A percentile compares a stretch with the other conserved stretches of the same genome.
phyloP scores from a whole-genome alignment of 2,888 invertebrate genomes.

The Dromius quadrimaculatus region DNA sequence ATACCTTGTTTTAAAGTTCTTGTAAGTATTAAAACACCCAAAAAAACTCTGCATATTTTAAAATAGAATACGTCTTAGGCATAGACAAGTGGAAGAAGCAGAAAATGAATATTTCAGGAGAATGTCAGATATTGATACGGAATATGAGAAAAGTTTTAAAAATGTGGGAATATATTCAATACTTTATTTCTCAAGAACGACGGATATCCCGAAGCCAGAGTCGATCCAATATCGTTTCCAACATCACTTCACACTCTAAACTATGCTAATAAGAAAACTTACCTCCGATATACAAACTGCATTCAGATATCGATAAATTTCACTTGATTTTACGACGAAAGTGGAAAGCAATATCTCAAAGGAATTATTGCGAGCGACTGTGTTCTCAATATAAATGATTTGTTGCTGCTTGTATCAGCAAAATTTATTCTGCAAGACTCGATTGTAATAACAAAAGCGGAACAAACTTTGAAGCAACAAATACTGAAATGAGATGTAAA shows the following conservation, averaged over 20 bases:
- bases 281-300: slow-evolving; percentile 17
- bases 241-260: background rate
- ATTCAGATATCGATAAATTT: slow-evolving; percentile 7
- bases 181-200: background rate
- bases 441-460: no score
- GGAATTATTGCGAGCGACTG: no score
- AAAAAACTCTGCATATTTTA: no score
- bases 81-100: background rate
- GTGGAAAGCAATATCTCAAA: no score
- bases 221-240: slow-evolving; percentile 1
- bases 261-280: slow-evolving; percentile 36
- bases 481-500: no score
- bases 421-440: no score
- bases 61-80: background rate
- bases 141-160: slow-evolving; percentile 38
- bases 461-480: no score
- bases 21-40: no score
- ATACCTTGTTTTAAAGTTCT: no score
- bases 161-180: slow-evolving; percentile 31
- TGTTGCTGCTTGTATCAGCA: no score
- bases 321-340: slow-evolving; percentile 1
- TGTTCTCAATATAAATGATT: no score
- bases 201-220: slow-evolving; percentile 10
- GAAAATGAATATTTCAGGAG: slow-evolving; percentile 27
- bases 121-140: slow-evolving; percentile 26